These are phyloP conservation scores for Tolmerus cingulatus DNA, from an alignment of 2,888 invertebrate genomes.

Conservation along the genomic window DNA sequence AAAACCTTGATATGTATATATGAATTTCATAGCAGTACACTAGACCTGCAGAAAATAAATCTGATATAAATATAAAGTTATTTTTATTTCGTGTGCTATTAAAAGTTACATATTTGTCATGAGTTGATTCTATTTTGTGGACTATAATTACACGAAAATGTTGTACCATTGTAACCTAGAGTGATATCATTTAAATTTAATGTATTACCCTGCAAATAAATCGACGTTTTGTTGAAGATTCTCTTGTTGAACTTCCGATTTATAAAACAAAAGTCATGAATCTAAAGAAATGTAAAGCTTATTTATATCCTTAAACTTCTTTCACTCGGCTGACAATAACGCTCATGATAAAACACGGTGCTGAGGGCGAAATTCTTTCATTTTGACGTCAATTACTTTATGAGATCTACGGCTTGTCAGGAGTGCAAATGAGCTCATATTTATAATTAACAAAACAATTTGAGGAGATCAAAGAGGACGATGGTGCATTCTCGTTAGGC, in stretches of 20 bases:
- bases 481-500: background rate
- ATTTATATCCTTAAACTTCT: background rate
- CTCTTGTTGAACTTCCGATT: background rate
- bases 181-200: background rate
- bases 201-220: background rate
- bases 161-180: too few species aligned
- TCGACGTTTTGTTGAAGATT: background rate
- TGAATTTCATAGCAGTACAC: too few species aligned
- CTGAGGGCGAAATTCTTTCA: background rate
- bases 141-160: too few species aligned
- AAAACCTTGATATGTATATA: too few species aligned
- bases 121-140: too few species aligned
- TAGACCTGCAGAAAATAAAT: too few species aligned
- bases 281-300: background rate
- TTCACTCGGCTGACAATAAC: background rate
- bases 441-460: constrained; percentile 13
- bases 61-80: too few species aligned
- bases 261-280: background rate
- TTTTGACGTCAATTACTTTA: background rate
- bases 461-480: background rate
- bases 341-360: background rate
- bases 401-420: background rate
- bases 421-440: background rate
- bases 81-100: too few species aligned
- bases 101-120: too few species aligned